Evolutionary conservation across 2,888 invertebrate species (phyloP), one percentile per base, ranked within the genome.

Genomic region (Plebejus anna): DNA sequence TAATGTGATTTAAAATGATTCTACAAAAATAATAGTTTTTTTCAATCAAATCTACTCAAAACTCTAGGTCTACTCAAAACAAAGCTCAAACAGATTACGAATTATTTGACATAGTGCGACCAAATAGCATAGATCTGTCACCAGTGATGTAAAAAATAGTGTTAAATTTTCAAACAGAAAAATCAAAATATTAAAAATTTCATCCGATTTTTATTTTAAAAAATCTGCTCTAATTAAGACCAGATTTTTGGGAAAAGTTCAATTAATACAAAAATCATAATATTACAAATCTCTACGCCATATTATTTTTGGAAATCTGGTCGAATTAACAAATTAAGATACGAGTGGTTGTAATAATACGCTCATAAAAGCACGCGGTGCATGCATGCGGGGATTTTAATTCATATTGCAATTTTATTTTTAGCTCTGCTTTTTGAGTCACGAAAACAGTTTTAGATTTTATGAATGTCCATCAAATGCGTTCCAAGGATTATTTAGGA

Each of bases 401-500:
- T 66, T 66, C 61, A 66, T 66, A 28, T 66, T 66, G 11, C 61
- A 66, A 28, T 66, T 66, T 66, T 66, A 66, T 66, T 32, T 66
- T 66, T 66, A 66, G 28, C 61, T 11, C 61, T 28, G 22, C 22
- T 61, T 28, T 61, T 61, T 61, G 61, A 61, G 61, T 61, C 61
- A 61, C 22, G 61, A 61, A 61, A 61, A 61, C 61, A 61, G 28
- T 61, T 61, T 61, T 61, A 61, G 61, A 32, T 66, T 28, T 66
- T 66, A 28, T 28, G 61, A 28, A 66, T 28, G 22, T 66, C 11
- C 28, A 4, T 28, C 28, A 4, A 66, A 66, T 32, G 4, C 2
- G 22, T 59, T 22, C 2, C 22, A n/a, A 22, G 59, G 59, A 59
- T 55, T 55, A 59, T 59, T 66, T 66, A 11, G 7, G 11, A 32